A percentile compares a stretch with the other conserved stretches of the same genome.
Evolutionary conservation across 1,140 invertebrate species (phyloP).

Genomic region (Drosophila dunni): DNA sequence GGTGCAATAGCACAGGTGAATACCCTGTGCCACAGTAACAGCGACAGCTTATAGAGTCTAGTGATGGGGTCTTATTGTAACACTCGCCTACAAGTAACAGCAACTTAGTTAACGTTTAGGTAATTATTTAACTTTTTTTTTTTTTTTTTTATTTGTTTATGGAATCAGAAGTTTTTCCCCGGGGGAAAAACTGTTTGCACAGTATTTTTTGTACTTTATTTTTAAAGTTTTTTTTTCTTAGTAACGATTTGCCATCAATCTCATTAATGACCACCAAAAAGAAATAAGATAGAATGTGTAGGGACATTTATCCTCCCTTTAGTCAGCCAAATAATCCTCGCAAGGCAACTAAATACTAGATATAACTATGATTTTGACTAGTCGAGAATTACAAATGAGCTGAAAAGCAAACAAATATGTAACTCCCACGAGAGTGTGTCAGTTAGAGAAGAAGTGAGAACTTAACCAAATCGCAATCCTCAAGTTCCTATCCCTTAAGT

Average conservation of each 20-base stretch:
- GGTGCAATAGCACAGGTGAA: conserved; percentile 23
- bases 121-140: conserved; percentile 42
- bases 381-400: conserved; percentile 34
- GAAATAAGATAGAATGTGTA: conserved; percentile 10
- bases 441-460: neutral
- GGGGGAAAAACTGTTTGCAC: conserved; percentile 49
- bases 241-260: conserved; percentile 52
- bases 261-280: conserved; percentile 55
- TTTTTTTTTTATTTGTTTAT: conserved; percentile 20
- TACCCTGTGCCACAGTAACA: neutral
- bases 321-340: conserved; percentile 60
- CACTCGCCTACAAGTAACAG: conserved; percentile 31
- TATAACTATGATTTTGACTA: conserved; percentile 25
- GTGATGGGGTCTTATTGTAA: conserved; percentile 21
- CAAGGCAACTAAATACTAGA: conserved; percentile 31
- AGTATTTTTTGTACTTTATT: conserved; percentile 72
- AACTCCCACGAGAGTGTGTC: conserved; percentile 10
- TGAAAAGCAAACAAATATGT: neutral
- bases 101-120: conserved; percentile 22
- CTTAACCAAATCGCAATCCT: conserved; percentile 22
- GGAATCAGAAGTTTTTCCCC: conserved; percentile 44
- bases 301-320: conserved; percentile 22
- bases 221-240: conserved; percentile 48
- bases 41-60: conserved; percentile 37
- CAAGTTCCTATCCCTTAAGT: conserved; percentile 29